Conservation (phyloP, 35 echinoderm and acorn worm genomes). For the Lytechinus pictus region DNA sequence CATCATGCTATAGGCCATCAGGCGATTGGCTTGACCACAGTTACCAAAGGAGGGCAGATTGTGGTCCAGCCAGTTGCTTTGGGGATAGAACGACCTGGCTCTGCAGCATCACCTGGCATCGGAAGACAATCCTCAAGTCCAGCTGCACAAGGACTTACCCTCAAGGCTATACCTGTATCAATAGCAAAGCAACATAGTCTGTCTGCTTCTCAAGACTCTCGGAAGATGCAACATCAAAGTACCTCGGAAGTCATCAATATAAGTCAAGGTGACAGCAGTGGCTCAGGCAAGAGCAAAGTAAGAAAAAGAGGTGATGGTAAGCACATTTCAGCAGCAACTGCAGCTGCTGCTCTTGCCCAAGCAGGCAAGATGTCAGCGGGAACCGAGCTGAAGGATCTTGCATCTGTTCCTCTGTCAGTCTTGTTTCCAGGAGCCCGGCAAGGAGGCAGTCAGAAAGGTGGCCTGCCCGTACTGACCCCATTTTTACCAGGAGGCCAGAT, state of each 20-base stretch:
- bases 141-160: background rate
- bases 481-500: constrained; percentile 43
- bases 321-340: constrained; percentile 27
- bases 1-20: constrained; percentile 41
- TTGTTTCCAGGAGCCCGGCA: constrained; percentile 31
- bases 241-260: background rate
- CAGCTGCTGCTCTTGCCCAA: constrained; percentile 43
- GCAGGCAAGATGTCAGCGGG: background rate
- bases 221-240: background rate
- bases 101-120: constrained; percentile 6
- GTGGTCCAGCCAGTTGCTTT: constrained; percentile 39
- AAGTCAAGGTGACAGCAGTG: background rate
- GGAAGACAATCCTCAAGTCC: background rate
- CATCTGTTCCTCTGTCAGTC: constrained; percentile 54
- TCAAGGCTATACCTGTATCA: background rate
- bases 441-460: constrained; percentile 37
- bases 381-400: constrained; percentile 7
- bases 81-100: constrained; percentile 14
- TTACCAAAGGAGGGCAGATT: constrained; percentile 39
- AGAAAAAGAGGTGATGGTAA: background rate
- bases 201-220: background rate
- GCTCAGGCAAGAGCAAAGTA: background rate
- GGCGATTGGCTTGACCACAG: constrained; percentile 39
- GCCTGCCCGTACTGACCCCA: constrained; percentile 52
- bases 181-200: constrained; percentile 11